These are phyloP conservation scores for Ifrita kowaldi DNA, from an alignment of 2,113 vertebrate genomes.

Conservation along the genomic window DNA sequence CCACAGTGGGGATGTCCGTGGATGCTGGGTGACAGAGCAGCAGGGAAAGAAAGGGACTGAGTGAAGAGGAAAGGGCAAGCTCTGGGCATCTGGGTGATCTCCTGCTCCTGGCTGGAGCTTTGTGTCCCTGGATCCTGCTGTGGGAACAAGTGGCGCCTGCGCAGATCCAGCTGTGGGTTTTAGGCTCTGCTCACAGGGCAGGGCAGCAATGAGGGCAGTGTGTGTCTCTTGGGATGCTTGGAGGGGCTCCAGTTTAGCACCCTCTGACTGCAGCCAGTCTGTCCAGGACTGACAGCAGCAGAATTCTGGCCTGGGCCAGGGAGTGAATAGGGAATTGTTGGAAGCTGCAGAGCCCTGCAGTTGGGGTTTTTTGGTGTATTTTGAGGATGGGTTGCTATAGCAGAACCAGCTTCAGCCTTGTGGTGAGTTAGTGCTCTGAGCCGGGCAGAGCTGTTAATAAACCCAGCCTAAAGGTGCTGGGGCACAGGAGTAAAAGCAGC, in stretches of 20 bases:
- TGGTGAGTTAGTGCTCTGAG: not conserved
- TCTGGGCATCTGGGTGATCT: not conserved
- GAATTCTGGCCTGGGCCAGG: not conserved
- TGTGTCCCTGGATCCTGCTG: not conserved
- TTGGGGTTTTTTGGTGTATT: not conserved
- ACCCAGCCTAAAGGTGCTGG: not conserved
- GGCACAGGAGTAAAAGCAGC: not conserved
- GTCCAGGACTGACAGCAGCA: not conserved
- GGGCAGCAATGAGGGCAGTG: not conserved
- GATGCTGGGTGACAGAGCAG: not conserved
- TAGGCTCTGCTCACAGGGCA: not conserved
- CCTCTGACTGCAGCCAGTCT: not conserved
- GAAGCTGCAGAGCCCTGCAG: not conserved
- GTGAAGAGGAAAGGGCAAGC: not conserved
- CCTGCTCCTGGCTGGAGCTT: not conserved
- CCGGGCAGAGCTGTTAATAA: not conserved
- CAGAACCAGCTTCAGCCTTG: not conserved
- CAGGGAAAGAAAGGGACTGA: not conserved
- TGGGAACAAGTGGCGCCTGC: not conserved
- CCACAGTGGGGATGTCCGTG: not conserved
- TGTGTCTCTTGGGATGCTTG: not conserved
- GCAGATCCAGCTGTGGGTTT: not conserved
- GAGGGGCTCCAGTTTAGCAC: not conserved
- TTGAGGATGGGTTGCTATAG: not conserved
- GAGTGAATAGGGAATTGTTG: accelerated